Percentiles rank a stretch among this genome's conserved stretches.
These are phyloP conservation scores for Eolophus roseicapilla DNA, from an alignment of 2,113 vertebrate genomes.

Conservation along the genomic window DNA sequence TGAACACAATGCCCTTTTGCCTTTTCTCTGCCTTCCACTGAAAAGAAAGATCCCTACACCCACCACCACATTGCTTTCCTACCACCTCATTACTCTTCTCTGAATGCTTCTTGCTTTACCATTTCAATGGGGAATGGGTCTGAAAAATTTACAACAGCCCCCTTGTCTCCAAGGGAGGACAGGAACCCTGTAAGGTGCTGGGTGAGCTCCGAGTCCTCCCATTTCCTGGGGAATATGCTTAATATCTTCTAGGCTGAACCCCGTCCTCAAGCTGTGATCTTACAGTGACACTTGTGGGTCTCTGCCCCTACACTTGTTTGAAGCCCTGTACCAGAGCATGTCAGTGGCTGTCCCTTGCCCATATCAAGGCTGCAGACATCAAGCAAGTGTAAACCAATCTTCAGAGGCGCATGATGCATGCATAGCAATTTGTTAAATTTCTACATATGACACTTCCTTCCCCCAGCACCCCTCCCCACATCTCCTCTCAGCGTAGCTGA, in stretches of 20 bases:
- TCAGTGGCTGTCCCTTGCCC: neutral
- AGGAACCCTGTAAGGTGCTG: conserved; percentile 25
- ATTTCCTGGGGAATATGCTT: neutral
- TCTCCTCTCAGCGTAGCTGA: conserved; percentile 74
- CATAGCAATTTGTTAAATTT: conserved; percentile 16
- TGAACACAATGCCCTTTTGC: conserved; percentile 28
- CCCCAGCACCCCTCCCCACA: neutral
- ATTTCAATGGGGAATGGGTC: neutral
- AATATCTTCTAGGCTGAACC: neutral
- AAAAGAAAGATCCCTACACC: conserved; percentile 46
- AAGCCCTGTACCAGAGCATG: neutral
- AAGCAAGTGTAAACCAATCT: neutral
- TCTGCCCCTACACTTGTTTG: neutral
- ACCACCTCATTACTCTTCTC: conserved; percentile 56
- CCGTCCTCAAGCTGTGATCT: neutral
- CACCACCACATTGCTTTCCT: conserved; percentile 49
- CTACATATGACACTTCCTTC: conserved; percentile 24
- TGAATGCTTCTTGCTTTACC: conserved; percentile 44
- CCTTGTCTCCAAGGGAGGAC: neutral
- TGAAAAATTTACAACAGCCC: neutral
- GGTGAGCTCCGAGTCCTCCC: neutral
- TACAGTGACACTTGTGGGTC: neutral
- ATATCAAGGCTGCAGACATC: neutral
- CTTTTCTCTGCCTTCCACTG: neutral
- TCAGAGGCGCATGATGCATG: neutral